Evolutionary conservation across 2,113 vertebrate genomes (phyloP).

Genomic region (Regulus satrapa): DNA sequence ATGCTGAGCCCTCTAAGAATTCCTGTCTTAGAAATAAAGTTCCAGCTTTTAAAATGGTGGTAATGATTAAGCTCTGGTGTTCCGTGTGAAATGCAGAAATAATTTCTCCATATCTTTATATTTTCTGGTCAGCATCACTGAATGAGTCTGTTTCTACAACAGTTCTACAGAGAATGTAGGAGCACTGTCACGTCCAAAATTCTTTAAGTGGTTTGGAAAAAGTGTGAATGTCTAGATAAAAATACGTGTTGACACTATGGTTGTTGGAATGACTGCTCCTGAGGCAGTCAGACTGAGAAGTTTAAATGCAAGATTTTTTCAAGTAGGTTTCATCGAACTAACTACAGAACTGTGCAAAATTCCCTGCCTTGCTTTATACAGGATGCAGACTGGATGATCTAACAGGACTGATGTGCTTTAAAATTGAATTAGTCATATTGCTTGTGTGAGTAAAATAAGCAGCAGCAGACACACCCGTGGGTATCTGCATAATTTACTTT

Average conservation of each 20-base stretch:
- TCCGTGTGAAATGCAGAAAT: background rate
- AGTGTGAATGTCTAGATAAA: background rate
- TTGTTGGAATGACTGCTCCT: background rate
- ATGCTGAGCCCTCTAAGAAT: background rate
- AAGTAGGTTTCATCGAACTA: background rate
- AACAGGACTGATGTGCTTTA: background rate
- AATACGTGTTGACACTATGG: background rate
- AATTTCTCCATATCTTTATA: background rate
- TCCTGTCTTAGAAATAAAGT: background rate
- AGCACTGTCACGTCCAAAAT: background rate
- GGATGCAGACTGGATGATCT: background rate
- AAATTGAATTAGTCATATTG: conserved; percentile 15
- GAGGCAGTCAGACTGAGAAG: background rate
- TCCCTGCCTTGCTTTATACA: background rate
- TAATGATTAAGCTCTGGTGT: background rate
- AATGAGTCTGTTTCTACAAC: background rate
- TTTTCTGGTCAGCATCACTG: background rate
- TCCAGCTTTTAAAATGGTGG: background rate
- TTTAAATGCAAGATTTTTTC: background rate
- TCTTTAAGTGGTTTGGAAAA: background rate
- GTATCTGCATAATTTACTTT: conserved; percentile 11
- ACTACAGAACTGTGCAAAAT: background rate
- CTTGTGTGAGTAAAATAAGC: background rate
- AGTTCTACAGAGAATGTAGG: background rate
- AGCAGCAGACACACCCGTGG: background rate